Conservation (phyloP, 2,797 vertebrate species). For the Danio choprae region DNA sequence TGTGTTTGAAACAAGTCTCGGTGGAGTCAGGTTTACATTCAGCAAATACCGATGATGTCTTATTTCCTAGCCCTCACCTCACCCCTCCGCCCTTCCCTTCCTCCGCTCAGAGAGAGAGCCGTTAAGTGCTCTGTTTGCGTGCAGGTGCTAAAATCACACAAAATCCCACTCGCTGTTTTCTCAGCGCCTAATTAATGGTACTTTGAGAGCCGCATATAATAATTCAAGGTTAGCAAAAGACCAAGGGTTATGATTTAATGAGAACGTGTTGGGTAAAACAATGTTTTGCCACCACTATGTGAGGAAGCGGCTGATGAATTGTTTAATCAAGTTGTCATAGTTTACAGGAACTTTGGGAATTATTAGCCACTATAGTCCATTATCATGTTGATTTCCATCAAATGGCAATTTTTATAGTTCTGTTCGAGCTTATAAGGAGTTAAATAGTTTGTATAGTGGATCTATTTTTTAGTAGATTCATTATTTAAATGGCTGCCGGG, state of each 20-base stretch:
- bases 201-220: slow-evolving; percentile 49
- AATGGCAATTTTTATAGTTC: not conserved
- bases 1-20: slow-evolving; percentile 31
- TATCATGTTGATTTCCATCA: slow-evolving; percentile 30
- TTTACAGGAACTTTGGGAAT: slow-evolving; percentile 38
- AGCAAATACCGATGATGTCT: slow-evolving; percentile 31
- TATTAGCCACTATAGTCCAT: slow-evolving; percentile 26
- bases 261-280: slow-evolving; percentile 39
- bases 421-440: slow-evolving; percentile 6
- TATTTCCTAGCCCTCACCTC: slow-evolving; percentile 24
- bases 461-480: not conserved
- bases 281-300: slow-evolving; percentile 51
- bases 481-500: not conserved
- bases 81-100: not conserved
- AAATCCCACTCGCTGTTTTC: slow-evolving; percentile 42
- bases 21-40: slow-evolving; percentile 19
- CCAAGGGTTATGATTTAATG: slow-evolving; percentile 51
- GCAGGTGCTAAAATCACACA: slow-evolving; percentile 52
- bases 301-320: slow-evolving; percentile 42
- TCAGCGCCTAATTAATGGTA: slow-evolving; percentile 55
- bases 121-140: slow-evolving; percentile 39
- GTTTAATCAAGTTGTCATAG: slow-evolving; percentile 35
- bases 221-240: slow-evolving; percentile 53
- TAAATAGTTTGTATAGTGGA: not conserved
- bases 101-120: slow-evolving; percentile 47